Percentiles rank a stretch among this genome's conserved stretches.
phyloP scores from a whole-genome alignment of 2,888 invertebrate genomes.

The Luffia ferchaultella region DNA sequence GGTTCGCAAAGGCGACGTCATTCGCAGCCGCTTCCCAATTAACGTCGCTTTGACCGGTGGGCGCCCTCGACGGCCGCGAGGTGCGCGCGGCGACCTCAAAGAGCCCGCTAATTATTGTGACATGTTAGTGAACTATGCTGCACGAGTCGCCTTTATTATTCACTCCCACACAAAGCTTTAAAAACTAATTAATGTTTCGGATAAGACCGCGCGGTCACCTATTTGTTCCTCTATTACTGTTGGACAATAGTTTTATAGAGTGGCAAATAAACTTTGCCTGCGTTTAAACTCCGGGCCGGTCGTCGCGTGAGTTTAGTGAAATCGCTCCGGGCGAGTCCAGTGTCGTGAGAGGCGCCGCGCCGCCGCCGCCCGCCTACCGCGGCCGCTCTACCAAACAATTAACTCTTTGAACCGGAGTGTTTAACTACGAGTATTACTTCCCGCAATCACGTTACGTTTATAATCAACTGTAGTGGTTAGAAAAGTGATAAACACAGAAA shows the following conservation, averaged over 20 bases:
- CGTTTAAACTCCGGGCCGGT: conserved; percentile 58
- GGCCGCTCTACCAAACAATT: conserved; percentile 45
- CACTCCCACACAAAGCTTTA: background rate
- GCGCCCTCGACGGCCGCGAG: conserved; percentile 28
- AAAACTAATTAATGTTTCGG: background rate
- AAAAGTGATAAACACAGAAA: too few species aligned
- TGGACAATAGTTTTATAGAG: conserved; percentile 57
- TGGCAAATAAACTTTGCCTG: conserved; percentile 52
- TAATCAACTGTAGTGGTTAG: background rate
- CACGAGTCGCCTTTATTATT: background rate
- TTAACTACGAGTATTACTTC: conserved; percentile 29
- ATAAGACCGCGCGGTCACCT: conserved; percentile 13
- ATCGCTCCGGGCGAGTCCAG: conserved; percentile 22
- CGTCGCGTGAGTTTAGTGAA: conserved; percentile 49
- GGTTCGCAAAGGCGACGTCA: conserved; percentile 58
- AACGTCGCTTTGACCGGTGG: conserved; percentile 56
- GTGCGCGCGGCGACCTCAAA: background rate
- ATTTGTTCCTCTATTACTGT: conserved; percentile 33
- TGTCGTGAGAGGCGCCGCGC: conserved; percentile 20
- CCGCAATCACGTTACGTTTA: background rate
- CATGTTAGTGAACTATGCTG: background rate
- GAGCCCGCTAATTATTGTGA: background rate
- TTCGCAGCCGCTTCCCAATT: conserved; percentile 63
- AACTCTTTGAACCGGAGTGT: conserved; percentile 53
- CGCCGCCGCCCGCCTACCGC: conserved; percentile 36